Percentiles rank a stretch among this genome's conserved stretches.
Evolutionary conservation across 2,888 invertebrate species (phyloP).

Genomic region (Hypomecis atomaria): DNA sequence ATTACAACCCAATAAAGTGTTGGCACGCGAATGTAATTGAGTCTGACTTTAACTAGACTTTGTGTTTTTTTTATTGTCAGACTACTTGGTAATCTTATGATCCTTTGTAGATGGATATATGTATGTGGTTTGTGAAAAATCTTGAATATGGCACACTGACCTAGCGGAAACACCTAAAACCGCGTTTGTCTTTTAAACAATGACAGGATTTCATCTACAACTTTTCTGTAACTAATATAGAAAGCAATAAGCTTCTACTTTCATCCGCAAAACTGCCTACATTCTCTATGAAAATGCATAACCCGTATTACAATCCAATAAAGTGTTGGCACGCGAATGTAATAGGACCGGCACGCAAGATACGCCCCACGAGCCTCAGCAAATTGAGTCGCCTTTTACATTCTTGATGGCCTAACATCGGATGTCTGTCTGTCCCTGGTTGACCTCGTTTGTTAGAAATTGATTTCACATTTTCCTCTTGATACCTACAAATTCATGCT

Average conservation of each 20-base stretch:
- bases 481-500: too few species aligned
- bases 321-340: slow-evolving; percentile 30
- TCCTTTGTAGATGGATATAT: too few species aligned
- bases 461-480: neutral
- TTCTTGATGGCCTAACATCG: slow-evolving; percentile 6
- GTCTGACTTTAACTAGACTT: too few species aligned
- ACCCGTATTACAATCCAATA: slow-evolving; percentile 21
- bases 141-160: too few species aligned
- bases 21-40: slow-evolving; percentile 30
- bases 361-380: slow-evolving; percentile 18
- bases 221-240: too few species aligned
- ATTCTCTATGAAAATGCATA: slow-evolving; percentile 8
- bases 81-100: too few species aligned
- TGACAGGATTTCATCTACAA: too few species aligned
- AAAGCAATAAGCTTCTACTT: too few species aligned
- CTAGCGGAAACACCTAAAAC: too few species aligned
- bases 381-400: slow-evolving; percentile 24
- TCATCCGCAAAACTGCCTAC: slow-evolving; percentile 5
- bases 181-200: too few species aligned
- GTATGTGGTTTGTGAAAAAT: too few species aligned
- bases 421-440: slow-evolving; percentile 18
- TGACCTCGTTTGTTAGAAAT: slow-evolving; percentile 9
- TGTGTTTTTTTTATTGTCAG: too few species aligned
- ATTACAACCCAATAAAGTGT: slow-evolving; percentile 27
- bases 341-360: slow-evolving; percentile 25